Base-by-base conservation (phyloP, 2,888 invertebrate species). In the Malthinus seriepunctatus region DNA sequence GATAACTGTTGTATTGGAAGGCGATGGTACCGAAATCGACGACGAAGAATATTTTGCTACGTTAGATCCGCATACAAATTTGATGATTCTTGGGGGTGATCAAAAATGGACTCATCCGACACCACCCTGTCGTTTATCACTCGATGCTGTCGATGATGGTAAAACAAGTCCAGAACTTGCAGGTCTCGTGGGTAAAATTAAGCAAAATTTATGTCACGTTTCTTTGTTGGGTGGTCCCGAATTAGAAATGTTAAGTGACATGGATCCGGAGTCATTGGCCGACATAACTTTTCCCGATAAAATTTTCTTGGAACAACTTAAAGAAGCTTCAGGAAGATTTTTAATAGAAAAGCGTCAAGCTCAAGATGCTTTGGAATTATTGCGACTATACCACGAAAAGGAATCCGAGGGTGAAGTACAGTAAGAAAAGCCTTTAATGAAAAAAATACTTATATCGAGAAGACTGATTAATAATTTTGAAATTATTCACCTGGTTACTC, bases 41-140 rank as follows among this genome's bases (percentile, higher is more conserved):
- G 95, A 96, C 73, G 95, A 96, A 76, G 95, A 95, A 76, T 96
- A 95, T 79, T 96, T 96, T 78, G 90, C 89, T 46, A 95, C 95
- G 2, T 81, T 96, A 63, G 94, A 95, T 70, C 88, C 88, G 64
- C 93, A 96, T 72, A 93, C 94, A 11, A 88, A 88, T 71, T 82
- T 93, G 62, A 93, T 94, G 89, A 86, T 93, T 48, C 83, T 94
- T 50, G 86, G 86, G 64, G 87, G 87, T 6, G 85, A 86, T 67
- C 89, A 93, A 76, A 89, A 88, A 73, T 93, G 93, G 93, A 80
- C 83, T 57, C 85, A 84, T 1, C 81, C 83, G 65, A 82, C 83
- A 78, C 85, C 86, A 1, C 83, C 83, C 62, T 86, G 87, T 70
- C 85, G 86, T 70, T 80, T 86, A 38, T 82, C 83, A n/a, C 71